Conservation (phyloP, 53 echinoderm and acorn worm species). For the Temnopleurus reevesii region DNA sequence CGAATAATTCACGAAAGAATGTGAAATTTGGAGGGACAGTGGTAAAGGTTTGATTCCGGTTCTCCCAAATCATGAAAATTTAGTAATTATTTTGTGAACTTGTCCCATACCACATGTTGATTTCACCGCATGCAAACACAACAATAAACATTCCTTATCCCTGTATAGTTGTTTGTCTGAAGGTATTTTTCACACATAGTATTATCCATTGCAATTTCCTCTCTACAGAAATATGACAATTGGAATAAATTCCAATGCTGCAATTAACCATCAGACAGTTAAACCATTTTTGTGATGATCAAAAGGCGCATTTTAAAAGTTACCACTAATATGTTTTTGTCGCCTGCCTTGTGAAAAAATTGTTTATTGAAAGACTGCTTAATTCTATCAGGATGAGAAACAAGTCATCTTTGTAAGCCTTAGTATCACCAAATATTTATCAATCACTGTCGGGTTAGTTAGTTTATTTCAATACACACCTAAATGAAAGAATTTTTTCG, state of each 20-base stretch:
- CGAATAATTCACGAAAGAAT: too few relatives aligned
- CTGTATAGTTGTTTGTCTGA: constrained; percentile 16
- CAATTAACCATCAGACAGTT: not conserved
- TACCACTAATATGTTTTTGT: constrained; percentile 9
- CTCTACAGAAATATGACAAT: not conserved
- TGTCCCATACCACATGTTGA: not conserved
- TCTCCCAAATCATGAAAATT: not conserved
- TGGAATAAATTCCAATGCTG: not conserved
- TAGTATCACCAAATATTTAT: not conserved
- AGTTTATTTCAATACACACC: too few relatives aligned
- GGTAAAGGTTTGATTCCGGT: not conserved
- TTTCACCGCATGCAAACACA: not conserved
- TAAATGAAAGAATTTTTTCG: too few relatives aligned
- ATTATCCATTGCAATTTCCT: constrained; percentile 17
- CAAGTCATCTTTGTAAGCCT: not conserved
- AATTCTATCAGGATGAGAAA: too few relatives aligned
- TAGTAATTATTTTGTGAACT: not conserved
- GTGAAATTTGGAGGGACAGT: too few relatives aligned
- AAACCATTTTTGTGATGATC: not conserved
- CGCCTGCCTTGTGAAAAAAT: not conserved
- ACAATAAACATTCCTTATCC: constrained; percentile 16
- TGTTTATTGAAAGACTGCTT: not conserved
- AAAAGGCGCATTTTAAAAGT: constrained; percentile 4
- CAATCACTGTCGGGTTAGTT: too few relatives aligned
- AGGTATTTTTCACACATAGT: not conserved